Percentiles rank a stretch among this genome's conserved stretches.
Evolutionary conservation across 2,888 invertebrate genomes (phyloP).

Genomic region (Amiota mariae): DNA sequence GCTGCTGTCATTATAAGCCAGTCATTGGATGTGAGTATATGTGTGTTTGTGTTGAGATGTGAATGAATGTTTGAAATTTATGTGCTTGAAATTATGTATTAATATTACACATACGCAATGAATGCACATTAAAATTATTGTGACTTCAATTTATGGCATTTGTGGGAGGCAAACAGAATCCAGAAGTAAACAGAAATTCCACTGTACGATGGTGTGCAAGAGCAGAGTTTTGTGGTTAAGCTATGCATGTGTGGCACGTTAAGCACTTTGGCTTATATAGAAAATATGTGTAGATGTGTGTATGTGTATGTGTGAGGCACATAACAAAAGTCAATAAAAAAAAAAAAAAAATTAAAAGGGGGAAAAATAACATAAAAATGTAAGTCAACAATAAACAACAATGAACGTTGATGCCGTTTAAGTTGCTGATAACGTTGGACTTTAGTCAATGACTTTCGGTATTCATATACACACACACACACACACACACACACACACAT

Average conservation of each 20-base stretch:
- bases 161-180: neutral
- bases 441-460: no score
- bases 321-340: neutral
- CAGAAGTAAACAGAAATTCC: no score
- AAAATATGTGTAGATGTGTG: neutral
- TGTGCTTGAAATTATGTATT: constrained; percentile 4
- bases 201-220: no score
- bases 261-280: neutral
- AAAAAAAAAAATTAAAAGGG: neutral
- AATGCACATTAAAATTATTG: neutral
- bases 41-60: neutral
- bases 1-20: no score
- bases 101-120: constrained; percentile 13
- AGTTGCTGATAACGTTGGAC: constrained; percentile 10
- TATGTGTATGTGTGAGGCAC: no score
- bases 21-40: neutral
- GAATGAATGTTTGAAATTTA: neutral
- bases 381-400: neutral
- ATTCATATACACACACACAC: no score
- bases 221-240: neutral
- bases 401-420: neutral
- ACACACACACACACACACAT: no score
- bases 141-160: constrained; percentile 2
- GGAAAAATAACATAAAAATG: neutral
- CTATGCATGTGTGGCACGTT: neutral